Evolutionary conservation across 2,113 vertebrate genomes (phyloP).

Genomic region (Crypturellus undulatus): DNA sequence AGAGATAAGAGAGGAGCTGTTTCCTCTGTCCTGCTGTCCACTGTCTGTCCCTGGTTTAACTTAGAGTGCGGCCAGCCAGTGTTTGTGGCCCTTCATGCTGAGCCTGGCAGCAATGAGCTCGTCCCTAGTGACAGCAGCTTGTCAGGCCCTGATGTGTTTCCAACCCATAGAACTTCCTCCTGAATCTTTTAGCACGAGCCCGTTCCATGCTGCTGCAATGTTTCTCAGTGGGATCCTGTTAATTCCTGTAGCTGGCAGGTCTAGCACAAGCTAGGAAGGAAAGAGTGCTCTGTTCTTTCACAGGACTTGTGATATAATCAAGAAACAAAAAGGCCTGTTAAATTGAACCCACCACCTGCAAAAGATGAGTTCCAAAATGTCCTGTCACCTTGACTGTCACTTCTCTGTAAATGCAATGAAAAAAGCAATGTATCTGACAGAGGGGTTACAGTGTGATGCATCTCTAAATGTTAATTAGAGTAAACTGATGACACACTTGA

Average conservation of each 20-base stretch:
- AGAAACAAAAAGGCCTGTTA: not conserved
- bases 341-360: not conserved
- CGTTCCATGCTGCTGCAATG: conserved; percentile 10
- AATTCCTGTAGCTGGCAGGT: conserved; percentile 30
- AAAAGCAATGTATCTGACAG: not conserved
- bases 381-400: not conserved
- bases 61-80: not conserved
- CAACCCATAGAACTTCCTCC: conserved; percentile 20
- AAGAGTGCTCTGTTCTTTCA: conserved; percentile 26
- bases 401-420: not conserved
- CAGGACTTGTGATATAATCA: not conserved
- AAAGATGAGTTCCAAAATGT: not conserved
- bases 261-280: conserved; percentile 16
- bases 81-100: conserved; percentile 16
- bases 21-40: conserved; percentile 5
- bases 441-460: not conserved
- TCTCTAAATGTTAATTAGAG: not conserved
- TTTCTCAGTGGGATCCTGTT: conserved; percentile 32
- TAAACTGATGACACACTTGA: not conserved
- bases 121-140: conserved; percentile 6
- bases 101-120: not conserved
- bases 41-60: conserved; percentile 6
- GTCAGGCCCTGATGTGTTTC: not conserved
- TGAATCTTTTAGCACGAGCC: not conserved
- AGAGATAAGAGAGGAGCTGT: not conserved